Evolutionary conservation across 2,113 vertebrate species (phyloP).

Genomic region (Myanophis thanlyinensis): DNA sequence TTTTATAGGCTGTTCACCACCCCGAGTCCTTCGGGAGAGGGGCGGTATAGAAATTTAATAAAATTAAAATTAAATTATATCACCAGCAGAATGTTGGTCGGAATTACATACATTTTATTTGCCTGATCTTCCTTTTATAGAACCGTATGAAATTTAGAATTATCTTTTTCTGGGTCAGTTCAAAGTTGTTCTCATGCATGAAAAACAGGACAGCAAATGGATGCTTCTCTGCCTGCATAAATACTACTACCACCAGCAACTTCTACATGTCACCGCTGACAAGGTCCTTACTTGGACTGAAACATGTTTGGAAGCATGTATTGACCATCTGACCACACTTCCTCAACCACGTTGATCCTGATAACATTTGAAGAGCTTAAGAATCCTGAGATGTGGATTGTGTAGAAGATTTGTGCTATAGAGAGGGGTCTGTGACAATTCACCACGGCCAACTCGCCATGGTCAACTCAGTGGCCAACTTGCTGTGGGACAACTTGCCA

Average conservation of each 20-base stretch:
- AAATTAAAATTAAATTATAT: too few relatives aligned
- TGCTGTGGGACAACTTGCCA: too few relatives aligned
- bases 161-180: background rate
- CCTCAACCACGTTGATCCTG: constrained; percentile 13
- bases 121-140: background rate
- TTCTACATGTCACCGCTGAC: constrained; percentile 9
- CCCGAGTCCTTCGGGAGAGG: too few relatives aligned
- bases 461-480: too few relatives aligned
- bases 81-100: background rate
- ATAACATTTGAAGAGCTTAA: background rate
- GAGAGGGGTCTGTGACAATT: background rate
- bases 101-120: background rate
- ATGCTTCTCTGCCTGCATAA: background rate
- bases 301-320: constrained; percentile 26
- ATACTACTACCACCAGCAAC: background rate
- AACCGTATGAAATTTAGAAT: background rate
- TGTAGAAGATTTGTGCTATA: background rate
- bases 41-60: too few relatives aligned
- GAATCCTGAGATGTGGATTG: constrained; percentile 15
- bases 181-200: background rate
- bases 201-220: background rate
- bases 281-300: background rate
- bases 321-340: background rate
- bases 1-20: too few relatives aligned
- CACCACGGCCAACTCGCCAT: too few relatives aligned